Base-by-base conservation (phyloP, 2,797 vertebrate genomes). In the Choloepus didactylus region DNA sequence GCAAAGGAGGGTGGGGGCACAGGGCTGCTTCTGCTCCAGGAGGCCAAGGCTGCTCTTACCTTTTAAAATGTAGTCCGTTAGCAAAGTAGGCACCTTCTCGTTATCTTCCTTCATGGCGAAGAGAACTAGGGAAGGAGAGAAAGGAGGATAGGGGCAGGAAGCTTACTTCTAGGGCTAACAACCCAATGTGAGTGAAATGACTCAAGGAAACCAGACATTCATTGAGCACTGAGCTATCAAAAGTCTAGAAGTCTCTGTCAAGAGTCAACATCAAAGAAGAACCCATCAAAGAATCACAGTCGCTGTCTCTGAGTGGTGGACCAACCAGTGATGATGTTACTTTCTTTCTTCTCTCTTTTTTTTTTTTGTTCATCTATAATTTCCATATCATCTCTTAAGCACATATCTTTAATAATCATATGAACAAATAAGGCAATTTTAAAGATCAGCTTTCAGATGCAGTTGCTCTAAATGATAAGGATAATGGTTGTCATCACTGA, bases 61-160 rank as follows among this genome's bases (percentile, higher is more conserved):
- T 99, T 99, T 99, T 97, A 99, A 98, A 98, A 99, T 99, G 98
- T 99, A 99, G 97, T 99, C 99, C 54, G 99, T 99, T 97, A 99
- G 98, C 98, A 99, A 99, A 4, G 99, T 99, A 89, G 99, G 99
- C 93, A 99, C 99, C 98, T 99, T 99, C 98, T 99, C 99, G 15
- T 99, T 99, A 97, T 99, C 99, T 95, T 99, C 99, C 98, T 99
- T 99, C 98, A 99, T 99, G 97, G 99, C 99, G 97, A 98, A 99
- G 96, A 99, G 99, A 98, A 99, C 99, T 99, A 83, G 0, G 60
- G 89, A 84, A 35, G 64, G 62, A 87, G 62, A 96, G 70, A 93
- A 29, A 96, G 67, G 87, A 60, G 23, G 67, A 69, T 25, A 51
- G 54, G 27, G 67, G 31, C 15, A 9, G 9, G 25, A 8, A 70